These are phyloP conservation scores for Anolis apletophallus DNA, from an alignment of 2,797 vertebrate species.

Conservation along the genomic window DNA sequence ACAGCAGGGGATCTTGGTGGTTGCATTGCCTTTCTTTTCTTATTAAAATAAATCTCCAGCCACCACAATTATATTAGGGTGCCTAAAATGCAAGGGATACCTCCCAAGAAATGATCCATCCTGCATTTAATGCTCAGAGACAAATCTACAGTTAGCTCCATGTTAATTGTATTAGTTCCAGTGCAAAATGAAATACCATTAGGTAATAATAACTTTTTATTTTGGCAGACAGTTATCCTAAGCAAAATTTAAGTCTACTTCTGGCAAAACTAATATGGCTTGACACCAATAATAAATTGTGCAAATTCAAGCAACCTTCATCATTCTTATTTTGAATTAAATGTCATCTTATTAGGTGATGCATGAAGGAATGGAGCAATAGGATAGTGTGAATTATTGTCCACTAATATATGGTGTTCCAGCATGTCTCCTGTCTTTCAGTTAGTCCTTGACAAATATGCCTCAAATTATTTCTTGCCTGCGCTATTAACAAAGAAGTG, in stretches of 20 bases:
- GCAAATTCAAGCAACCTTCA: conserved; percentile 64
- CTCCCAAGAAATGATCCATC: conserved; percentile 6
- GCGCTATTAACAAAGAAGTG: conserved; percentile 13
- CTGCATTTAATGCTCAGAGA: conserved; percentile 19
- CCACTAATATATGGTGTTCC: conserved; percentile 52
- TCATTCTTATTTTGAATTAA: conserved; percentile 72
- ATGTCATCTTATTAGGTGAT: conserved; percentile 69
- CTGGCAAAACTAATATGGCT: conserved; percentile 64
- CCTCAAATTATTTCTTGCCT: conserved; percentile 43
- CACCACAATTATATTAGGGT: not conserved
- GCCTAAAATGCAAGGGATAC: not conserved
- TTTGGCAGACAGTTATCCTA: conserved; percentile 50
- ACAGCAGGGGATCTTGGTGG: not conserved
- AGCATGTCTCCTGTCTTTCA: conserved; percentile 31
- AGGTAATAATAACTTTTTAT: conserved; percentile 58
- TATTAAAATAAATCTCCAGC: not conserved
- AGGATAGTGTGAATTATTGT: conserved; percentile 53
- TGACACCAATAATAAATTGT: conserved; percentile 72
- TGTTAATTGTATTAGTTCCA: conserved; percentile 4
- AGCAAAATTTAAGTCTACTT: conserved; percentile 69
- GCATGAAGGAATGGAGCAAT: conserved; percentile 52
- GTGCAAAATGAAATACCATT: conserved; percentile 38
- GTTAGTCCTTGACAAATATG: conserved; percentile 56
- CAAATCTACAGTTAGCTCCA: conserved; percentile 6
- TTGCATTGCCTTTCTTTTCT: not conserved